Percentiles rank a stretch among this genome's conserved stretches.
Conservation (phyloP, 1,140 invertebrate species). For the Apis laboriosa region DNA sequence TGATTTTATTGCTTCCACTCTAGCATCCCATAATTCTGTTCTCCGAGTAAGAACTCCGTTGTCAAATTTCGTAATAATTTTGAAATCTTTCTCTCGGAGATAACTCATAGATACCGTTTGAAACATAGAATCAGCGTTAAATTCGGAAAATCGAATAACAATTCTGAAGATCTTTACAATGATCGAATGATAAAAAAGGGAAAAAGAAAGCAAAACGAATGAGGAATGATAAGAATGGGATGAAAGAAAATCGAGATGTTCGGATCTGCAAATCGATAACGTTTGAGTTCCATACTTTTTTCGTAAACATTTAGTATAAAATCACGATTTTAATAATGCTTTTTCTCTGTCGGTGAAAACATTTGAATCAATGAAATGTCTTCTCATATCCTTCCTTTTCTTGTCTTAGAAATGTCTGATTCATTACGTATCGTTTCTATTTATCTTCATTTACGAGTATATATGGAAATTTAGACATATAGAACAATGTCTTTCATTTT, state of each 20-base stretch:
- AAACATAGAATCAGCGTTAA: neutral
- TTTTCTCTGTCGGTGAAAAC: neutral
- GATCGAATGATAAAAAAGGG: neutral
- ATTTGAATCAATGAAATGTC: neutral
- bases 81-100: neutral
- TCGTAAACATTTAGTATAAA: neutral
- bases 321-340: neutral
- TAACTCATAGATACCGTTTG: neutral
- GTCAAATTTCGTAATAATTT: slow-evolving; percentile 18
- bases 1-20: neutral
- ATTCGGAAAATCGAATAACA: slow-evolving; percentile 13
- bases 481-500: too few relatives aligned
- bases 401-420: neutral
- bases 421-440: neutral
- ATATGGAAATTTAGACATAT: neutral
- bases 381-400: slow-evolving; percentile 5
- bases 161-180: slow-evolving; percentile 20
- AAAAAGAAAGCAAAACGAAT: neutral
- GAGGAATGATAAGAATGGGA: neutral
- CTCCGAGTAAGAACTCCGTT: neutral
- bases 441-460: neutral
- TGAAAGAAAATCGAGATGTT: neutral
- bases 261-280: neutral
- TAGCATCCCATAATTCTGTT: neutral
- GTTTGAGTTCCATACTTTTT: neutral